Conservation (phyloP, 2,113 vertebrate genomes). For the Morphnarchus princeps region DNA sequence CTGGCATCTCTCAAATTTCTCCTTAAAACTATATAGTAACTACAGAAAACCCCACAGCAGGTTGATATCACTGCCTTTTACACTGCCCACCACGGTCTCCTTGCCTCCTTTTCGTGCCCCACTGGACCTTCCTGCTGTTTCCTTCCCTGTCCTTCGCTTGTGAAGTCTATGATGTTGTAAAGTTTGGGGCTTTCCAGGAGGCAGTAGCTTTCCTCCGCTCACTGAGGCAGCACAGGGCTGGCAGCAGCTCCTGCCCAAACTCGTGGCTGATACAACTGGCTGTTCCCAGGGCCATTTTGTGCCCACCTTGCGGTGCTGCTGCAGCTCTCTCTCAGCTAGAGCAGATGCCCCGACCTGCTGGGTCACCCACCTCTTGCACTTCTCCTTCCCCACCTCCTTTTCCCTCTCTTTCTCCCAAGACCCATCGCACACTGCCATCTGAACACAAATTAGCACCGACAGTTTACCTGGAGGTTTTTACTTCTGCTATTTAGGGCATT, state of each 20-base stretch:
- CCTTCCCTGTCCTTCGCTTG: neutral
- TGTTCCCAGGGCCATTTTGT: neutral
- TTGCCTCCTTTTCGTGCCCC: neutral
- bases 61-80: neutral
- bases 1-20: neutral
- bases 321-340: neutral
- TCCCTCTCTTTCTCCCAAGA: neutral
- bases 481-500: neutral
- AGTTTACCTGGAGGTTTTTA: neutral
- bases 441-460: neutral
- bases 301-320: neutral
- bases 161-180: neutral
- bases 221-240: neutral
- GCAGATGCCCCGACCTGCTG: neutral
- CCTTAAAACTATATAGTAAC: neutral
- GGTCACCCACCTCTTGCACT: neutral
- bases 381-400: neutral
- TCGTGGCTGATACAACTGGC: accelerated
- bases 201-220: neutral
- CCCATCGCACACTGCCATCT: neutral
- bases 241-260: neutral
- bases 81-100: accelerated
- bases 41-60: neutral
- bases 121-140: neutral
- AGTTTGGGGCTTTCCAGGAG: neutral